Evolutionary conservation across 2,113 vertebrate genomes (phyloP).

Genomic region (Uria aalge): DNA sequence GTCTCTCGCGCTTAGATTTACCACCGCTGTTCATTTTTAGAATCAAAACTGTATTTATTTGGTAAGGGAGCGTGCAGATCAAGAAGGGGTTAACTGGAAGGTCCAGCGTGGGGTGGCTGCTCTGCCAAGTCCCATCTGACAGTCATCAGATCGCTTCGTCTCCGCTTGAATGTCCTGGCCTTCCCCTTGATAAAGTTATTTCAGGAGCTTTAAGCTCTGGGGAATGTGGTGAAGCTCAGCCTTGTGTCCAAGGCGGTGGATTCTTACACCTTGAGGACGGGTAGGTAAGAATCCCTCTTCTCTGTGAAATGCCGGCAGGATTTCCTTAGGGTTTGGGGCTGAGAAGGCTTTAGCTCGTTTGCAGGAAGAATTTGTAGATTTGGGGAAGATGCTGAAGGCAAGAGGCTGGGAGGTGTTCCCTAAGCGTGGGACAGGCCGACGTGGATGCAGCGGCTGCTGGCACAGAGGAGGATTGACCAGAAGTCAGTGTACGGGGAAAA

Average conservation of each 20-base stretch:
- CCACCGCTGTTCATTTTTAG: background rate
- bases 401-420: background rate
- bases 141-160: background rate
- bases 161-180: background rate
- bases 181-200: background rate
- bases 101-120: background rate
- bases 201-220: background rate
- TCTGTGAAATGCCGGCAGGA: background rate
- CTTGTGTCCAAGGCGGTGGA: no score
- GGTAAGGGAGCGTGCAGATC: background rate
- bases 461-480: background rate
- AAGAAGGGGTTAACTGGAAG: background rate
- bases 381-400: background rate
- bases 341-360: background rate
- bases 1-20: background rate
- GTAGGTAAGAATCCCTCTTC: background rate
- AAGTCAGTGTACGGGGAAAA: background rate
- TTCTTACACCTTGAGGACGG: background rate
- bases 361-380: background rate
- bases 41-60: background rate
- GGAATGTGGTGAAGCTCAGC: background rate
- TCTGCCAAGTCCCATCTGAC: background rate
- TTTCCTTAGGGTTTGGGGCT: background rate
- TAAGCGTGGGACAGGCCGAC: accelerated
- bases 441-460: background rate